Evolutionary conservation across 2,888 invertebrate genomes (phyloP).

Genomic region (Drosophila algonquin): DNA sequence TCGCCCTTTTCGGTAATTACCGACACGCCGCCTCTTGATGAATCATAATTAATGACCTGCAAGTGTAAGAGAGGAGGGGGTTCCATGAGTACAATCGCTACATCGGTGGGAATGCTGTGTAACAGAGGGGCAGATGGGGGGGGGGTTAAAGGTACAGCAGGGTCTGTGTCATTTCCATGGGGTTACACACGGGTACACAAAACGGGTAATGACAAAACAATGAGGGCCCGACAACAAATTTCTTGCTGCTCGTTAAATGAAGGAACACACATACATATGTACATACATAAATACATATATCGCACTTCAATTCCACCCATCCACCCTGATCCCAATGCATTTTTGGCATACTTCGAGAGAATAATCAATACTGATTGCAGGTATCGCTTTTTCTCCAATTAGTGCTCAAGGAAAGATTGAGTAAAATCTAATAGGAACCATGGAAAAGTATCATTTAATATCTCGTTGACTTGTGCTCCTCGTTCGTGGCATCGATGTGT

Average conservation of each 20-base stretch:
- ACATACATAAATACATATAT: too few relatives aligned
- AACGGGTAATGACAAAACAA: conserved; percentile 36
- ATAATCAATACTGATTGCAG: not conserved
- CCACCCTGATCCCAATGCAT: conserved; percentile 12
- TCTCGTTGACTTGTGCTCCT: not conserved
- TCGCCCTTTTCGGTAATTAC: conserved; percentile 92
- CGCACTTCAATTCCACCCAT: not conserved
- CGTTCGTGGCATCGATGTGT: not conserved
- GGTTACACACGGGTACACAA: not conserved
- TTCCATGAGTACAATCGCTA: conserved; percentile 8
- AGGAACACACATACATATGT: not conserved
- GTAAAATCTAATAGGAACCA: not conserved
- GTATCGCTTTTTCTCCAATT: not conserved
- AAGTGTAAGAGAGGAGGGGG: conserved; percentile 70
- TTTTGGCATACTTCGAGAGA: not conserved
- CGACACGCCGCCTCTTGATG: conserved; percentile 90
- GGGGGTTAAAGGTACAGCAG: not conserved
- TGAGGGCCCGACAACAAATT: conserved; percentile 14
- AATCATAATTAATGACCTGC: conserved; percentile 92
- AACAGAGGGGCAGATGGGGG: not conserved
- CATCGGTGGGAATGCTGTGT: conserved; percentile 8
- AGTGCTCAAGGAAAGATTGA: not conserved
- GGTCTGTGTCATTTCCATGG: not conserved
- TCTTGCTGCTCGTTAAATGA: conserved; percentile 12
- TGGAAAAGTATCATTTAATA: not conserved